Base-by-base conservation (phyloP, 2,797 vertebrate genomes). In the Dermochelys coriacea region DNA sequence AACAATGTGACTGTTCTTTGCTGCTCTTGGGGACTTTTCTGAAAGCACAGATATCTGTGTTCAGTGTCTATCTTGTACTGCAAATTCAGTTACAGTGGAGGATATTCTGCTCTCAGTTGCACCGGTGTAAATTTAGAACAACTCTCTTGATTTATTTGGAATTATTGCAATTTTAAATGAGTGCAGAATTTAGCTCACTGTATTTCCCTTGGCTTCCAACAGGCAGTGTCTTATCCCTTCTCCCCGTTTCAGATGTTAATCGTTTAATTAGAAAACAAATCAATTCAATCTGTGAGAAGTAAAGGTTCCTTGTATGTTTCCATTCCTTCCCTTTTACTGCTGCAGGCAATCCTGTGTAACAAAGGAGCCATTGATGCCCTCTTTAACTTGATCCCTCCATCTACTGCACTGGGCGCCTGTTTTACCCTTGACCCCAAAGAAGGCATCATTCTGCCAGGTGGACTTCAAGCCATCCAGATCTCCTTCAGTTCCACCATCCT, bases 331-430 rank as follows among this genome's bases (percentile, higher is more conserved):
- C 88, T 92, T 91, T 80, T 82, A 47, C 82, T 95, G n/a, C 49
- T 88, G 55, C 93, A 99, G 99, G 97, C 98, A 1, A 7, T 98
- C 49, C 93, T 99, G 8, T 96, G 94, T 23, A 99, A 99, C 98
- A 97, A 94, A 91, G 99, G 99, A n/a, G 96, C 97, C 90, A 98
- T 99, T 1, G 98, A 98, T 47, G 99, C 98, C 79, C 80, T 97
- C 50, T 99, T 99, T 97, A 97, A 11, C 31, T 68, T 98, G 90
- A 86, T 95, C 2, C 95, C 96, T 88, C 95, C 98, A 1, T 54
- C 94, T 80, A 98, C 98, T 3, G 89, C 97, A 1, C 91, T 98
- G 83, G 99, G 98, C 2, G 75, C 85, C 55, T 98, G 98, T 97
- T 99, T 99, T 95, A 98, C 97, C 14, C 97, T 99, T 91, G 94